Conservation (phyloP, 2,797 vertebrate species). For the Sebastiscus albofasciatus region DNA sequence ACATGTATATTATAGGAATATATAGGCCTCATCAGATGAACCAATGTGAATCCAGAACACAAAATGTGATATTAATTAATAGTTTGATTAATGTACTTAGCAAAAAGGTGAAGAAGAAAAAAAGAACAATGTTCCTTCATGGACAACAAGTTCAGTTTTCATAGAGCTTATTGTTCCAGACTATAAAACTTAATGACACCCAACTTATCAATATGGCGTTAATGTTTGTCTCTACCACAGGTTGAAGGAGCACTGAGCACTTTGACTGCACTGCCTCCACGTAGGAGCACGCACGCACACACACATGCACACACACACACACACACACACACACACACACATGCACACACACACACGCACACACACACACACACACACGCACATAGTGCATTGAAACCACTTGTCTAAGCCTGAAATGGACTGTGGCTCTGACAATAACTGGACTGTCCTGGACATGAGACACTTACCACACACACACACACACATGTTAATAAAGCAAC, state of each 20-base stretch:
- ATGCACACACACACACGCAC: not conserved
- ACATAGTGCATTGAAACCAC: not conserved
- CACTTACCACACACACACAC: not conserved
- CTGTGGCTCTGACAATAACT: too few relatives aligned
- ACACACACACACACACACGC: too few relatives aligned
- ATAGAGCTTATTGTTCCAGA: not conserved
- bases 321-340: not conserved
- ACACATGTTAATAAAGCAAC: too few relatives aligned
- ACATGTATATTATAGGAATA: too few relatives aligned
- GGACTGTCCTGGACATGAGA: not conserved
- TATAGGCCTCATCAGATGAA: not conserved
- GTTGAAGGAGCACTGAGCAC: conserved; percentile 81
- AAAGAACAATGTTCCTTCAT: not conserved
- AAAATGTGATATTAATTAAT: not conserved
- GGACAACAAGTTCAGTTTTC: not conserved
- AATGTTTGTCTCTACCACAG: conserved; percentile 56
- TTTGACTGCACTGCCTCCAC: conserved; percentile 37
- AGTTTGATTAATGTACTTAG: not conserved
- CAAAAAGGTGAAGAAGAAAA: not conserved
- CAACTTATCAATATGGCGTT: not conserved
- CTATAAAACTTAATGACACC: conserved; percentile 14
- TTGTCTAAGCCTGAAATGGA: too few relatives aligned
- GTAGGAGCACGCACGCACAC: not conserved
- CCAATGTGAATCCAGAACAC: not conserved
- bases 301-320: not conserved